Evolutionary conservation across 2,888 invertebrate genomes (phyloP).

Genomic region (Thereva unica): DNA sequence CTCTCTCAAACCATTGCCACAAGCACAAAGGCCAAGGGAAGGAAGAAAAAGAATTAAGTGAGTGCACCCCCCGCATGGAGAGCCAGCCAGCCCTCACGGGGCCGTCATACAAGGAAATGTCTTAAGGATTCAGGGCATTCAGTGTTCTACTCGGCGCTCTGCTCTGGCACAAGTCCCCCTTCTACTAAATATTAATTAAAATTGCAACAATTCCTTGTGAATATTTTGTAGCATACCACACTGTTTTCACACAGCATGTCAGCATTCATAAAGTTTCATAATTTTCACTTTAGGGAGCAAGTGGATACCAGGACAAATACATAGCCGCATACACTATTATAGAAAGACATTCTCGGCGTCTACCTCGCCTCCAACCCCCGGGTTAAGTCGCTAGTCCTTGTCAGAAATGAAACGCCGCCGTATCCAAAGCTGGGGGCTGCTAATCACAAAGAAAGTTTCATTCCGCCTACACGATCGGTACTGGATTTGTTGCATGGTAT

Average conservation of each 20-base stretch:
- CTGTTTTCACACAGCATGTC: conserved; percentile 1
- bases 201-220: conserved; percentile 25
- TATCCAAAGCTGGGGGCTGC: too few species aligned
- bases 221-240: conserved; percentile 13
- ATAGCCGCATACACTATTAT: neutral
- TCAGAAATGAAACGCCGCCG: too few species aligned
- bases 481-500: too few species aligned
- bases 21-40: neutral
- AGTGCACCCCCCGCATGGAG: neutral
- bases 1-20: too few species aligned
- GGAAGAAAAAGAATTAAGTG: conserved; percentile 9
- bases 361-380: too few species aligned
- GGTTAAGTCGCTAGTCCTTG: too few species aligned
- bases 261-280: conserved; percentile 12
- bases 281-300: neutral
- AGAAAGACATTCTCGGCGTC: too few species aligned
- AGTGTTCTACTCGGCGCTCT: conserved; percentile 1
- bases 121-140: neutral
- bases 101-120: neutral
- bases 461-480: too few species aligned
- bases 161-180: neutral
- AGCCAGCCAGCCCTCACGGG: neutral
- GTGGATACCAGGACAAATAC: neutral
- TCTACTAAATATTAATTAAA: conserved; percentile 35
- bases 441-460: too few species aligned